Base-by-base conservation (phyloP, 2,888 invertebrate species). In the Conchocele bisecta region DNA sequence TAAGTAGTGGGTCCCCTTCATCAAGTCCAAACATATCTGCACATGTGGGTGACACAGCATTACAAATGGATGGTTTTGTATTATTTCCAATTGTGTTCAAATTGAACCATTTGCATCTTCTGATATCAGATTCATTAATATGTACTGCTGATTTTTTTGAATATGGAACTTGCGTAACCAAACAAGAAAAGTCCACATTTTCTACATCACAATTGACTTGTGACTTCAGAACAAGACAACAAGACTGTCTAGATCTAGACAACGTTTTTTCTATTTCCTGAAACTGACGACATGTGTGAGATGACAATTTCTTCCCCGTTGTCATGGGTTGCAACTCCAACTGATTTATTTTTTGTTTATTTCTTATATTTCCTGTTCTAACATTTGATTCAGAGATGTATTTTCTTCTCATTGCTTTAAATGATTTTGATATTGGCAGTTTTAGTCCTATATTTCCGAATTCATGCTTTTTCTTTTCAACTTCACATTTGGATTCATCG, bases 21-120 rank as follows among this genome's bases (percentile, higher is more conserved):
- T 76, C 72, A 24, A 46, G 22, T 11, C 76, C 76, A 61, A 66
- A 76, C 4, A 72, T 61, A 59, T 76, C 76, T 4, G 61, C 68
- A 72, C 76, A 76, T n/a, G 76, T 76, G 37, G 72, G 76, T 28
- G 76, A 69, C 9, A 35, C n/a, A n/a, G n/a, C n/a, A n/a, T n/a
- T n/a, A n/a, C n/a, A n/a, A n/a, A n/a, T n/a, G n/a, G n/a, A n/a
- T n/a, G n/a, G n/a, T n/a, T n/a, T n/a, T n/a, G n/a, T n/a, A n/a
- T n/a, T n/a, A n/a, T n/a, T n/a, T n/a, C n/a, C n/a, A n/a, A n/a
- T n/a, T n/a, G n/a, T n/a, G n/a, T n/a, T n/a, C n/a, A n/a, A n/a
- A n/a, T n/a, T n/a, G n/a, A n/a, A n/a, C n/a, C n/a, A n/a, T n/a
- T n/a, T n/a, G n/a, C n/a, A n/a, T n/a, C n/a, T n/a, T 48, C n/a